Evolutionary conservation across 2,888 invertebrate species (phyloP).

Genomic region (Scaptomyza flava): DNA sequence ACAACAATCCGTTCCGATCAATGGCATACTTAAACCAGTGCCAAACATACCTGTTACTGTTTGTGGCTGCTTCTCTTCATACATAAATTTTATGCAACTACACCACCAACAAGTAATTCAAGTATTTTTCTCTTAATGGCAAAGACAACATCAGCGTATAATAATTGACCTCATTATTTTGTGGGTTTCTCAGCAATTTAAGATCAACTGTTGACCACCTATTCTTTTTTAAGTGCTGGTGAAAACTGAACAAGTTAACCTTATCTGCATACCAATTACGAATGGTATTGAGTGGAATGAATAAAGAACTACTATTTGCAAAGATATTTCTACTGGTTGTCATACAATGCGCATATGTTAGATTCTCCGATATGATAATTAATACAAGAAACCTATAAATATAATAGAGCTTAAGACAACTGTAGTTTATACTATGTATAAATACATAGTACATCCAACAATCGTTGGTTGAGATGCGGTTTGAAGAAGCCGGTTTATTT

Average conservation of each 20-base stretch:
- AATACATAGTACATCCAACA: background rate
- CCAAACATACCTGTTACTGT: background rate
- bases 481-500: slow-evolving; percentile 39
- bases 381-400: slow-evolving; percentile 2
- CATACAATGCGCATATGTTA: slow-evolving; percentile 6
- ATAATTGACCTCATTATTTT: slow-evolving; percentile 68
- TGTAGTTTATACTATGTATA: background rate
- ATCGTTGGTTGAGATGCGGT: background rate
- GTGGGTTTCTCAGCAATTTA: slow-evolving; percentile 61
- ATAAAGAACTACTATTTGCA: slow-evolving; percentile 26
- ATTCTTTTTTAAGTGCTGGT: slow-evolving; percentile 20
- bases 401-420: slow-evolving; percentile 1
- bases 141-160: slow-evolving; percentile 39
- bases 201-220: slow-evolving; percentile 51
- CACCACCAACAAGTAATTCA: slow-evolving; percentile 3
- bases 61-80: slow-evolving; percentile 5
- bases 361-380: background rate
- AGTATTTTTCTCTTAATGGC: slow-evolving; percentile 11
- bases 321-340: slow-evolving; percentile 2
- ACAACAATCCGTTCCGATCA: slow-evolving; percentile 7
- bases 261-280: slow-evolving; percentile 39
- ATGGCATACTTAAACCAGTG: slow-evolving; percentile 9
- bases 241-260: slow-evolving; percentile 39
- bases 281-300: slow-evolving; percentile 2
- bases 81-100: slow-evolving; percentile 10